phyloP scores from a whole-genome alignment of 1,140 invertebrate genomes.

The Euura lappo region DNA sequence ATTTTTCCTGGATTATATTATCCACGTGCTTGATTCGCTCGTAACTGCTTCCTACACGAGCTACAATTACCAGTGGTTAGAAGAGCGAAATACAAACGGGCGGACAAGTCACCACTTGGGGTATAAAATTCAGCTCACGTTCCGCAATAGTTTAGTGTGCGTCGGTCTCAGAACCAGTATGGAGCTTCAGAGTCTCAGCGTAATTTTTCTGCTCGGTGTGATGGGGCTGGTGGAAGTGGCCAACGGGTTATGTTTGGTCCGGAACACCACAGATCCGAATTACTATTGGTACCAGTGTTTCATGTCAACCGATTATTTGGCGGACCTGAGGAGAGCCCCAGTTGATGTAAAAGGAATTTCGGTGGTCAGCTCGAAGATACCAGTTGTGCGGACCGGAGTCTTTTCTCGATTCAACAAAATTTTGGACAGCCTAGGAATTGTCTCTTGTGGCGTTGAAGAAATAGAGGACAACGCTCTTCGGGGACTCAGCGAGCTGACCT shows the following conservation, averaged over 20 bases:
- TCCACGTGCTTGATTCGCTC: too few species aligned
- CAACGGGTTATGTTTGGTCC: background rate
- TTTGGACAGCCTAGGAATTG: constrained; percentile 17
- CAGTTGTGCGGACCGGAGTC: constrained; percentile 10
- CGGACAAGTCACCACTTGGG: background rate
- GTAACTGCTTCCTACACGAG: too few species aligned
- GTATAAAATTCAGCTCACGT: background rate
- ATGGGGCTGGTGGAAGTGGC: background rate
- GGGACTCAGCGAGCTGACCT: background rate
- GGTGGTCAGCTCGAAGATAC: constrained; percentile 20
- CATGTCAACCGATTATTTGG: constrained; percentile 1
- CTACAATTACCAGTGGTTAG: too few species aligned
- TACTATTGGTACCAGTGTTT: constrained; percentile 5
- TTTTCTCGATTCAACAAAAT: constrained; percentile 19
- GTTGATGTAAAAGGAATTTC: constrained; percentile 8
- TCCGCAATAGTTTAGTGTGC: background rate
- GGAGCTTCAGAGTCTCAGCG: background rate
- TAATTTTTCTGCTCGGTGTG: background rate
- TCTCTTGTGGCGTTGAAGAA: background rate
- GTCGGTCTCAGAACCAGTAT: background rate
- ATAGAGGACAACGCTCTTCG: constrained; percentile 4
- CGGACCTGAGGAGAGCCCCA: constrained; percentile 19
- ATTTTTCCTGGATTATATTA: too few species aligned
- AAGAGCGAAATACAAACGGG: too few species aligned
- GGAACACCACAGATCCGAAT: background rate